A percentile compares a stretch with the other conserved stretches of the same genome.
Conservation (phyloP, 2,797 vertebrate genomes). For the Caiman crocodilus region DNA sequence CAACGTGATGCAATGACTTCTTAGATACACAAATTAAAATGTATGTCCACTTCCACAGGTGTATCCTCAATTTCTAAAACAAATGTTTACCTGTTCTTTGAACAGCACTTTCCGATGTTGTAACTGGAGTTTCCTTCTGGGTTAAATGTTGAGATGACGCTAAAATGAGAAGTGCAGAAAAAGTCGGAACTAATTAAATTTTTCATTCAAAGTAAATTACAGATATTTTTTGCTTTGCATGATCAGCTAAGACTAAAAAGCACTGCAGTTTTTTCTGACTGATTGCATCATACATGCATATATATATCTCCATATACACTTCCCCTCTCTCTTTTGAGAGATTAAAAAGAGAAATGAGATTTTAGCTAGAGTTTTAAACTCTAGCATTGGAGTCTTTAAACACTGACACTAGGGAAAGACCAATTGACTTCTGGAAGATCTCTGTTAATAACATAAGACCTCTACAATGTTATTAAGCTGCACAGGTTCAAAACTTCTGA, state of each 20-base stretch:
- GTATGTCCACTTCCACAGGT: not conserved
- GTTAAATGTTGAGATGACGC: constrained; percentile 80
- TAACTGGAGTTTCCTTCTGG: constrained; percentile 81
- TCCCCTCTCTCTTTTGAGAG: not conserved
- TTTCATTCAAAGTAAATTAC: constrained; percentile 65
- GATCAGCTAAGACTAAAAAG: not conserved
- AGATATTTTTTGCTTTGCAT: not conserved
- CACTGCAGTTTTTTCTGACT: not conserved
- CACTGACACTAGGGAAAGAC: not conserved
- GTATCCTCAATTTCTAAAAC: constrained; percentile 35
- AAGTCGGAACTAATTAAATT: constrained; percentile 45
- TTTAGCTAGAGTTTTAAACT: not conserved
- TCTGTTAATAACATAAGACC: not conserved
- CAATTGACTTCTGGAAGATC: not conserved
- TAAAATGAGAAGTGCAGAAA: constrained; percentile 69
- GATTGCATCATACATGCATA: not conserved
- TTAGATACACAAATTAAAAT: not conserved
- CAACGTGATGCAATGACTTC: not conserved
- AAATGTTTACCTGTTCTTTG: constrained; percentile 82
- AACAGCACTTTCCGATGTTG: constrained; percentile 80
- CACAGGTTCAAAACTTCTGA: not conserved
- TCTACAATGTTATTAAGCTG: not conserved
- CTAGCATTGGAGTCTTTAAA: not conserved
- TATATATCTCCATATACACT: not conserved
- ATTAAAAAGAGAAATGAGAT: not conserved